phyloP scores from a whole-genome alignment of 2,113 vertebrate species.

The Scophthalmus maximus region DNA sequence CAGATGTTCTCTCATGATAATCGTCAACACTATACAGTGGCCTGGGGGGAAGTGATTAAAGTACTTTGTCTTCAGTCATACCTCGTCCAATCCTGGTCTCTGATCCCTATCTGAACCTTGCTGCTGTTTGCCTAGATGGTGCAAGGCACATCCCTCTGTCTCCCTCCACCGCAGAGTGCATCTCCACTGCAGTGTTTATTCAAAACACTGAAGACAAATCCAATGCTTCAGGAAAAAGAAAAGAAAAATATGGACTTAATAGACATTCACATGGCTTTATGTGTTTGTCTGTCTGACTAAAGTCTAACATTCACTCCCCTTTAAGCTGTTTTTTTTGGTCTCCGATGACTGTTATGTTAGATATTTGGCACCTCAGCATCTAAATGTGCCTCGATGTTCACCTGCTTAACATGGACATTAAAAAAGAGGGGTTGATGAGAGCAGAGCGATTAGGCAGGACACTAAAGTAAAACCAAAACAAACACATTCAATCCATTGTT shows the following conservation, averaged over 20 bases:
- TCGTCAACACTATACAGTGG: conserved; percentile 51
- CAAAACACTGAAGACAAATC: not conserved
- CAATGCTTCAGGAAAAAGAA: not conserved
- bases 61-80: conserved; percentile 71
- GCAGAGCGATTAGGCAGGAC: too few relatives aligned
- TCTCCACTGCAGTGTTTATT: conserved; percentile 16
- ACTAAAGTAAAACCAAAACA: too few relatives aligned
- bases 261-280: too few relatives aligned
- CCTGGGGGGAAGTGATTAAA: conserved; percentile 73
- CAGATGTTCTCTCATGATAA: conserved; percentile 73
- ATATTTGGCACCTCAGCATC: too few relatives aligned
- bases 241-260: not conserved
- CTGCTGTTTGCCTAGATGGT: conserved; percentile 41
- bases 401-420: too few relatives aligned
- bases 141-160: conserved; percentile 13
- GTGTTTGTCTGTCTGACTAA: too few relatives aligned
- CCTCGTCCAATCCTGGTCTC: conserved; percentile 45
- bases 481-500: too few relatives aligned
- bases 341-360: too few relatives aligned
- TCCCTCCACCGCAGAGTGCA: not conserved
- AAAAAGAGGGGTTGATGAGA: too few relatives aligned
- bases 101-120: conserved; percentile 52
- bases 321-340: too few relatives aligned
- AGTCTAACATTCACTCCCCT: too few relatives aligned
- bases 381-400: too few relatives aligned